Percentiles rank a stretch among this genome's conserved stretches.
phyloP scores from a whole-genome alignment of 2,797 vertebrate species.

The Zalophus californianus region DNA sequence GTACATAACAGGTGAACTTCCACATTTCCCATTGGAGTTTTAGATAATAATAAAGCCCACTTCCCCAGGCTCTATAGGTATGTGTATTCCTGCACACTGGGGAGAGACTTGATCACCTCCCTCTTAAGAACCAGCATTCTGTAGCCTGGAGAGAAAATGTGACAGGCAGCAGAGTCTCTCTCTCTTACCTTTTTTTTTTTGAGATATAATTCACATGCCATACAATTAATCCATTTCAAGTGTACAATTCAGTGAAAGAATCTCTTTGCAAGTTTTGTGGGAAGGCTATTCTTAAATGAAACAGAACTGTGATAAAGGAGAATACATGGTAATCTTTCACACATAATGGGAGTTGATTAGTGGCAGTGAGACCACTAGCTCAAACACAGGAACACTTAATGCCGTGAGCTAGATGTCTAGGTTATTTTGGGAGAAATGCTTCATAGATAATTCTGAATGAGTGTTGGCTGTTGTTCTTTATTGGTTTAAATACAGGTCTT shows the following conservation, averaged over 20 bases:
- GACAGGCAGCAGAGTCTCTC: not conserved
- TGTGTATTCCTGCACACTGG: not conserved
- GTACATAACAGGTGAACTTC: not conserved
- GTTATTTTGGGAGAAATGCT: not conserved
- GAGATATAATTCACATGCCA: not conserved
- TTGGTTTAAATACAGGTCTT: not conserved
- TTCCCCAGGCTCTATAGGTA: not conserved
- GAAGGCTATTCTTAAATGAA: not conserved
- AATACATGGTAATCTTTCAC: not conserved
- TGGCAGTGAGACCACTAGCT: not conserved
- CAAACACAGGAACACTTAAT: not conserved
- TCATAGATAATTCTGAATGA: not conserved
- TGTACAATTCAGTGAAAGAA: not conserved
- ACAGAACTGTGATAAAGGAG: not conserved
- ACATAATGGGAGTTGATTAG: not conserved
- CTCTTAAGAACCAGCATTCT: not conserved
- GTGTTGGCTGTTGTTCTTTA: not conserved
- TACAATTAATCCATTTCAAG: not conserved
- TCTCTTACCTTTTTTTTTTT: not conserved
- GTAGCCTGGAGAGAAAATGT: not conserved
- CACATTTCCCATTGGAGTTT: not conserved
- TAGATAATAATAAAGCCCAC: not conserved
- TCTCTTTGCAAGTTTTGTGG: not conserved
- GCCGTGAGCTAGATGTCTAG: not conserved
- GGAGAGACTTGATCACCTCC: not conserved